Percentiles rank a stretch among this genome's conserved stretches.
phyloP scores from a whole-genome alignment of 2,888 invertebrate genomes.

The Perdita meconis region DNA sequence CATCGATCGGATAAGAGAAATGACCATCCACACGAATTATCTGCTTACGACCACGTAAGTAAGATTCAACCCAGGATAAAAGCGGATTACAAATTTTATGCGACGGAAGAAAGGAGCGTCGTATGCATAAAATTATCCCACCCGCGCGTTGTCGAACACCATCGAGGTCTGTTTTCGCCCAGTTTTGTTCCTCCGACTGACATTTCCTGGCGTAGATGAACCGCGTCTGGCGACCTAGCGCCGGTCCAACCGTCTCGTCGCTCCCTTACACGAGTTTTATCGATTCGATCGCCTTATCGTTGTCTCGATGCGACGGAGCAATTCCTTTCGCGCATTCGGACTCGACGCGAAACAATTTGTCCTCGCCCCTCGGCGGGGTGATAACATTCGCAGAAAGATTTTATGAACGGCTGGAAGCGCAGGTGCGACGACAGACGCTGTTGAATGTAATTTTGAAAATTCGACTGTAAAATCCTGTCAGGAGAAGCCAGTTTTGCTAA shows the following conservation, averaged over 20 bases:
- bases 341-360: constrained; percentile 41
- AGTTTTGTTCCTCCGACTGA: constrained; percentile 5
- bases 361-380: neutral
- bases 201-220: neutral
- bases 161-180: constrained; percentile 8
- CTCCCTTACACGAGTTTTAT: constrained; percentile 13
- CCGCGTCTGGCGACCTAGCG: neutral
- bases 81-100: too few species aligned
- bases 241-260: neutral
- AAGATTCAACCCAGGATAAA: too few species aligned
- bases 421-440: too few species aligned
- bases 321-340: constrained; percentile 19
- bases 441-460: neutral
- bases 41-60: too few species aligned
- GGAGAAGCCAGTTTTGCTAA: too few species aligned
- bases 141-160: constrained; percentile 14
- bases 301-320: constrained; percentile 11
- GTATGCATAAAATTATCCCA: constrained; percentile 17
- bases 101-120: neutral
- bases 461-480: neutral
- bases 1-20: too few species aligned
- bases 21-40: too few species aligned
- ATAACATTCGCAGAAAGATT: constrained; percentile 18
- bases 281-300: constrained; percentile 32
- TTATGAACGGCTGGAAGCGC: constrained; percentile 10